These are phyloP conservation scores for human DNA, from an alignment of 2,113 vertebrate species.

Conservation along the genomic window DNA sequence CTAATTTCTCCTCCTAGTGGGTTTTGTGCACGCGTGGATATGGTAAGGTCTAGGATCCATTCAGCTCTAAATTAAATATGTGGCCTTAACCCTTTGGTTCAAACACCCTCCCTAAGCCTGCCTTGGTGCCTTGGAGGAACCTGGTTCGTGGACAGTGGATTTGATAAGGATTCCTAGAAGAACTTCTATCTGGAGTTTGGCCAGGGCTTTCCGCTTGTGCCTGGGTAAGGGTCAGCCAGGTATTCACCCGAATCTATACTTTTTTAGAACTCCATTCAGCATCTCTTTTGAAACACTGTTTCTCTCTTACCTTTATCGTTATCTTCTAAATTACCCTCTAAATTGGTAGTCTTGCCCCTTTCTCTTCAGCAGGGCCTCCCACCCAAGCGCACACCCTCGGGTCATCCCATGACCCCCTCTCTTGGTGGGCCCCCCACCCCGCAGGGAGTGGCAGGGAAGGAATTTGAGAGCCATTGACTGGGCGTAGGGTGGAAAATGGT, in stretches of 20 bases:
- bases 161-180: not conserved
- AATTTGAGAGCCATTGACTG: not conserved
- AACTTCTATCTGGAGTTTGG: not conserved
- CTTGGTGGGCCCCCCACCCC: not conserved
- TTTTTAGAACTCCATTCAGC: not conserved
- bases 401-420: not conserved
- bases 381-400: not conserved
- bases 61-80: not conserved
- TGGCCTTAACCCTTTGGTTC: not conserved
- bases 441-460: not conserved
- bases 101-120: fast-evolving
- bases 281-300: not conserved
- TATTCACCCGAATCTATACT: not conserved
- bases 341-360: not conserved
- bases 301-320: not conserved
- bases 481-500: not conserved
- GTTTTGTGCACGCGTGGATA: not conserved
- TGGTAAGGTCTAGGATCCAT: not conserved
- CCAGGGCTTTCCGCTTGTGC: not conserved
- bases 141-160: not conserved
- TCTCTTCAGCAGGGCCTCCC: not conserved
- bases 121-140: not conserved
- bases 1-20: not conserved
- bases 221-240: not conserved
- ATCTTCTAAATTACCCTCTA: not conserved